Percentiles rank a stretch among this genome's conserved stretches.
Evolutionary conservation across 2,113 vertebrate genomes (phyloP).

Genomic region (Triplophysa tibetana): DNA sequence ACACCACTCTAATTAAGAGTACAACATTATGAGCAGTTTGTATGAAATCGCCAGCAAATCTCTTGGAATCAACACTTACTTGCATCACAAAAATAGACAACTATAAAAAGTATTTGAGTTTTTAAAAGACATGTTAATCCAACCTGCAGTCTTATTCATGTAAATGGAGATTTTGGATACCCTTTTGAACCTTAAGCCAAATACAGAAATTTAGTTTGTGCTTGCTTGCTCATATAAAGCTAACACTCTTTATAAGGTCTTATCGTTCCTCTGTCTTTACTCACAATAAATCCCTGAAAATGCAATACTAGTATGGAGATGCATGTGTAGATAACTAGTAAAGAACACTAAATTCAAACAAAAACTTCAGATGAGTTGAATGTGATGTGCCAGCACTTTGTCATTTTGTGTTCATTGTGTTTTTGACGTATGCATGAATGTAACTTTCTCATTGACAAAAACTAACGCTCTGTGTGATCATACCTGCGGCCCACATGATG

Average conservation of each 20-base stretch:
- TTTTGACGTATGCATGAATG: slow-evolving; percentile 19
- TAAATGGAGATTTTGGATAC: neutral
- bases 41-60: slow-evolving; percentile 6
- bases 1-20: slow-evolving; percentile 25
- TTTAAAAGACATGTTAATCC: neutral
- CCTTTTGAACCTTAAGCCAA: too few relatives aligned
- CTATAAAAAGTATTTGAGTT: neutral
- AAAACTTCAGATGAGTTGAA: neutral
- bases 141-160: neutral
- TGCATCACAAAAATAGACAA: neutral
- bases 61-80: neutral
- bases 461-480: neutral
- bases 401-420: slow-evolving; percentile 17
- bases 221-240: slow-evolving; percentile 11
- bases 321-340: slow-evolving; percentile 9
- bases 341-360: neutral
- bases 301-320: neutral
- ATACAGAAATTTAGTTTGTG: neutral
- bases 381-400: neutral
- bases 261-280: neutral
- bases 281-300: neutral
- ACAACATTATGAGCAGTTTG: neutral
- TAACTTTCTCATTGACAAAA: neutral
- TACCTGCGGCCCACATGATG: neutral
- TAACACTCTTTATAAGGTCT: slow-evolving; percentile 8